Evolutionary conservation across 2,888 invertebrate genomes (phyloP).

Genomic region (Baccha elongata): DNA sequence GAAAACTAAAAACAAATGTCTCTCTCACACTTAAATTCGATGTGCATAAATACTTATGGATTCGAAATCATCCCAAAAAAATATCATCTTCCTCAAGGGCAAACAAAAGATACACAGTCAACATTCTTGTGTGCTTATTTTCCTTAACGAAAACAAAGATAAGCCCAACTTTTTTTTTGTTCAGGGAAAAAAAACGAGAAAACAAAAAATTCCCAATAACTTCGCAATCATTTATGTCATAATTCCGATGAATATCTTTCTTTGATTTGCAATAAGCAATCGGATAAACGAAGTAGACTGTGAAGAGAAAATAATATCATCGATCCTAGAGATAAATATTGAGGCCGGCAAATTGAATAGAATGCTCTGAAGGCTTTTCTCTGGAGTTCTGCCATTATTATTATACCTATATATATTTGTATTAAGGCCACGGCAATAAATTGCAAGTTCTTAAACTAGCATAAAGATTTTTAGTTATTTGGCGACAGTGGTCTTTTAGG

Average conservation of each 20-base stretch:
- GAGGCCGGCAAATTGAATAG: slow-evolving; percentile 4
- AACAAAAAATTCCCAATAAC: slow-evolving; percentile 33
- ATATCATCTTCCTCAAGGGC: slow-evolving; percentile 22
- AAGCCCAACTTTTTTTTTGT: slow-evolving; percentile 22
- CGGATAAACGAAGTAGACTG: slow-evolving; percentile 42
- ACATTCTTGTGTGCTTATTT: slow-evolving; percentile 40
- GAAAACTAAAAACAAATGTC: background rate
- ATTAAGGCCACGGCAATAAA: slow-evolving; percentile 25
- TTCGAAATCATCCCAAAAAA: slow-evolving; percentile 11
- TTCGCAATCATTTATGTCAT: slow-evolving; percentile 64
- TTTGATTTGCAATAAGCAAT: slow-evolving; percentile 55
- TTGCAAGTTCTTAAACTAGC: slow-evolving; percentile 14
- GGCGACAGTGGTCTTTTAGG: slow-evolving; percentile 9
- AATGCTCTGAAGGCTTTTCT: slow-evolving; percentile 16
- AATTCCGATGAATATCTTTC: slow-evolving; percentile 58
- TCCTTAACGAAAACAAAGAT: slow-evolving; percentile 33
- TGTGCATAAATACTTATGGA: slow-evolving; percentile 5
- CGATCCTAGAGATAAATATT: slow-evolving; percentile 22
- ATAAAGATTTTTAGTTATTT: slow-evolving; percentile 6
- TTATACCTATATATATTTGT: slow-evolving; percentile 1
- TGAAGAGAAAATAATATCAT: slow-evolving; percentile 35
- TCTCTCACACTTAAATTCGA: background rate
- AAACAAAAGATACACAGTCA: slow-evolving; percentile 28
- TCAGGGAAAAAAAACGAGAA: background rate
- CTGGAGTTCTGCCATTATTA: background rate